Base-by-base conservation (phyloP, 2,113 vertebrate species). In the Sula dactylatra region DNA sequence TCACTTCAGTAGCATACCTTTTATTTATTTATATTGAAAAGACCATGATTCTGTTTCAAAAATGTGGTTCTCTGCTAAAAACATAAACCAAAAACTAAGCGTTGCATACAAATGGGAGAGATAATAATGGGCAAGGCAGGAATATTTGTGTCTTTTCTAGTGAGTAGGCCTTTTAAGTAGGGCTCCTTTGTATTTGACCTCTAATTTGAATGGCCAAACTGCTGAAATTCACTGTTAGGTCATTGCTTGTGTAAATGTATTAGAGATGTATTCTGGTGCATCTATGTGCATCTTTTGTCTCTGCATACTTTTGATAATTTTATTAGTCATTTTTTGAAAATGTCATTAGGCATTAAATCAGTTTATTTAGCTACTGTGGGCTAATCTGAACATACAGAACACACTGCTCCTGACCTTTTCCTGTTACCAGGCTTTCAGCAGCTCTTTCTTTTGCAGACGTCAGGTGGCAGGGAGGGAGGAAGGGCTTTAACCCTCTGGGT, bases 301-400 rank as follows among this genome's bases (percentile, higher is more conserved):
- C 90, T 81, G 77, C 71, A 56, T 96, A 45, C 69, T 94, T 70
- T 13, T 44, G 76, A 52, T 96, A 29, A 93, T 86, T 96, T 70
- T 92, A 80, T 95, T 81, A 91, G 62, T 84, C 93, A 62, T 82
- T 95, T 86, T 95, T 96, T 74, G 74, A 93, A 94, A 93, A 90
- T 88, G 95, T 95, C 94, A 40, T 94, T 86, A 91, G 91, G 55
- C 71, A 77, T 96, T 74, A 94, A 77, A 86, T 95, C 88, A 88
- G 96, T 94, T 96, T 97, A 70, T 93, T 92, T 86, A 93, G 82
- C 93, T 86, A 54, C 76, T 94, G 67, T 86, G 58, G 59, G 47
- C 81, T 94, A 97, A 90, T 90, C 74, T 84, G 96, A 88, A 95
- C 91, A 71, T 19, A 27, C 71, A 77, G 66, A 65, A 42, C 42